Evolutionary conservation across 2,113 vertebrate genomes (phyloP), one percentile per base, ranked within the genome.

Genomic region (Oncorhynchus nerka): DNA sequence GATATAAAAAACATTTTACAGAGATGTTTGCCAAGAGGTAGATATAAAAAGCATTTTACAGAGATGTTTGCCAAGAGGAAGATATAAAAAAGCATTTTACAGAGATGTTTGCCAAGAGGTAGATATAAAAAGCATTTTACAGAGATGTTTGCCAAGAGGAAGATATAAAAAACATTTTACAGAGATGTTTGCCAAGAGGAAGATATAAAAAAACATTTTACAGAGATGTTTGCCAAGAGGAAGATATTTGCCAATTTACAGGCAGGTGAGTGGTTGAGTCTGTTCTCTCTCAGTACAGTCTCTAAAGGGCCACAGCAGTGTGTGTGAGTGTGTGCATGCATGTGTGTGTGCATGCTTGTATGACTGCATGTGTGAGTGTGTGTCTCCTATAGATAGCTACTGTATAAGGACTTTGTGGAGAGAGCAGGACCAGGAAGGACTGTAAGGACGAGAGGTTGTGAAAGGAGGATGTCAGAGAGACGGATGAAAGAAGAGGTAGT

Each of bases 401-500:
- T 22, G 51, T 19, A 15, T 62, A 22, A 62, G 59, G 59, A 22
- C 1, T 22, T 3, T 16, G 59, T 8, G 59, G 11, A 45, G 39
- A 62, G n/a, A 22, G n/a, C 59, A 62, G 59, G n/a, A 4, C 6
- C 59, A 62, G 59, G 59, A 22, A 8, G 59, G 6, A 62, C n/a
- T 55, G 12, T 62, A 62, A 62, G 19, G 6, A 11, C 2, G 1
- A 24, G n/a, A 62, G 19, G 59, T 8, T 62, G 59, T 55, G 39
- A 22, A 16, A 22, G 59, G n/a, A n/a, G 59, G 59, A 62, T 22
- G 59, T 62, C 59, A 62, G 22, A 22, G 20, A 16, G n/a, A 55
- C 16, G 32, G 73, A 75, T 75, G 69, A 78, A 80, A 48, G 75
- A 55, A 55, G 69, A 32, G 62, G 64, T 74, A 67, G 66, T 22